Conservation (phyloP, 2,113 vertebrate genomes). For the Vulpes lagopus region DNA sequence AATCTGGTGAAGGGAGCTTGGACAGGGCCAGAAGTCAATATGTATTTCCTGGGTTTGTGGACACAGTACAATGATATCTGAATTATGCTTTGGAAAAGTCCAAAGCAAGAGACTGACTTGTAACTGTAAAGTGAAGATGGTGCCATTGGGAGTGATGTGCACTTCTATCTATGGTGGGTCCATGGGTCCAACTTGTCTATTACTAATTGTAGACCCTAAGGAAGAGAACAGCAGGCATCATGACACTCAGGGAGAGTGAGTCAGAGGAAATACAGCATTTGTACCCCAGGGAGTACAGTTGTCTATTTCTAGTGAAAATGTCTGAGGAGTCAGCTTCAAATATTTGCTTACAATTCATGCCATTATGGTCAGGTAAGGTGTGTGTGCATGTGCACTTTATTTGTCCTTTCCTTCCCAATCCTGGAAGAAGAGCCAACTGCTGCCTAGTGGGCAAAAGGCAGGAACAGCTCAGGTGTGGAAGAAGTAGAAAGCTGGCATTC, state of each 20-base stretch:
- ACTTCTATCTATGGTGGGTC: accelerated
- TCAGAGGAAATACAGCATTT: accelerated
- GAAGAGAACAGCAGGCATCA: accelerated
- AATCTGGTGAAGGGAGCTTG: not conserved
- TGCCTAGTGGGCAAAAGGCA: accelerated
- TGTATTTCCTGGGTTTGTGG: not conserved
- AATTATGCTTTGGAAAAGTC: not conserved
- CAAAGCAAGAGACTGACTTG: not conserved
- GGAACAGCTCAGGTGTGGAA: accelerated
- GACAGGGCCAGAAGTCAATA: accelerated
- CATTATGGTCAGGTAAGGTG: accelerated
- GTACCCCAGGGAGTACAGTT: accelerated
- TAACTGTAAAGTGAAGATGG: not conserved
- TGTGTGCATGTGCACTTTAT: not conserved
- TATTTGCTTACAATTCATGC: accelerated
- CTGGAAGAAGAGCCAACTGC: accelerated
- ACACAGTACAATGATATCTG: not conserved
- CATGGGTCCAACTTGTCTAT: accelerated
- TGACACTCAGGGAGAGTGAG: accelerated
- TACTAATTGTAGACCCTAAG: accelerated
- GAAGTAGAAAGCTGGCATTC: not conserved
- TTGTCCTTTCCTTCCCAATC: not conserved
- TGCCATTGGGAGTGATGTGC: accelerated
- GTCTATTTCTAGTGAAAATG: not conserved
- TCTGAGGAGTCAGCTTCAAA: not conserved